These are phyloP conservation scores for Leptinotarsa texana DNA, from an alignment of 1,140 invertebrate species.

Conservation along the genomic window DNA sequence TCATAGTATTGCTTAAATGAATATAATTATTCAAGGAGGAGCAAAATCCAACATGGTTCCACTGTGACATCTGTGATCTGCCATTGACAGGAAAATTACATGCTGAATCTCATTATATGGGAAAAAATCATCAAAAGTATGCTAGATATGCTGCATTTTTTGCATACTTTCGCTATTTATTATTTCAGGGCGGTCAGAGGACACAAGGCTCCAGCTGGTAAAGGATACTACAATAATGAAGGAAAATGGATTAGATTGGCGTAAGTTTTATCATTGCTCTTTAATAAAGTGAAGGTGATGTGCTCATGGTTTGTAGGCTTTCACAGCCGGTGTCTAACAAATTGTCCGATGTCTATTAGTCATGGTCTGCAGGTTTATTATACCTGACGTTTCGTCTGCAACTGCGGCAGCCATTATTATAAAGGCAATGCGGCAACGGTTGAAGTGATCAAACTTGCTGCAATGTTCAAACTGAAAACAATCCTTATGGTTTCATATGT, in stretches of 20 bases:
- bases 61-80: constrained; percentile 57
- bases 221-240: constrained; percentile 53
- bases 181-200: constrained; percentile 44
- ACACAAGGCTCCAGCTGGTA: constrained; percentile 49
- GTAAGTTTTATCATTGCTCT: constrained; percentile 33
- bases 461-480: no score
- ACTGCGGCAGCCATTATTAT: no score
- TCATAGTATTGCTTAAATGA: constrained; percentile 4
- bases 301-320: no score
- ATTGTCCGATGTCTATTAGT: no score
- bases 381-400: no score
- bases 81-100: constrained; percentile 55
- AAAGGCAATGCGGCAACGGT: no score
- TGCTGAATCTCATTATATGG: constrained; percentile 58
- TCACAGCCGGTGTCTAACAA: no score
- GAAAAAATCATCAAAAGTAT: constrained; percentile 56
- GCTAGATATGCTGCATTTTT: neutral
- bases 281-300: no score
- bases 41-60: constrained; percentile 48
- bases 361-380: no score
- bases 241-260: constrained; percentile 53
- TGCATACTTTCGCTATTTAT: constrained; percentile 14
- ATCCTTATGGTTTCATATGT: no score
- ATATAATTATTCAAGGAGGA: constrained; percentile 37
- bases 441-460: no score